Conservation (phyloP, 2,797 vertebrate genomes). For the Aeoliscus strigatus region DNA sequence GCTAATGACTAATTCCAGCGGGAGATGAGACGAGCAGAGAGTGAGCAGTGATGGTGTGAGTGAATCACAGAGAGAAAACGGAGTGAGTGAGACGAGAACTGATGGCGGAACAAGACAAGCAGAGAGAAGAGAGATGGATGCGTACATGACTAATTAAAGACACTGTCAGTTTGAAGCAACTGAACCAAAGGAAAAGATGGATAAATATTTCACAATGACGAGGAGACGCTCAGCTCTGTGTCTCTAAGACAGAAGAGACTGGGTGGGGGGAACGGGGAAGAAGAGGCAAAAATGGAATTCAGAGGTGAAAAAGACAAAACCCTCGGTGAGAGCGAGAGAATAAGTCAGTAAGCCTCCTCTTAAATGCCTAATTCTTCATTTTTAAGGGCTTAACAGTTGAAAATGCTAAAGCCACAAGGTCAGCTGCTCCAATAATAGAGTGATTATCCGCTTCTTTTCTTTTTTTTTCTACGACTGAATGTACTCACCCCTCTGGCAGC, state of each 20-base stretch:
- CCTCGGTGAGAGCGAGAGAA: conserved; percentile 19
- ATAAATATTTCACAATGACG: conserved; percentile 68
- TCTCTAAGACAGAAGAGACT: conserved; percentile 16
- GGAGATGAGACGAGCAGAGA: conserved; percentile 44
- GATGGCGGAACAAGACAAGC: conserved; percentile 23
- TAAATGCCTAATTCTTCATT: conserved; percentile 50
- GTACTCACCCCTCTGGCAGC: too few relatives aligned
- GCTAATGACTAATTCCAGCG: conserved; percentile 66
- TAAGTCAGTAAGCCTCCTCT: conserved; percentile 26
- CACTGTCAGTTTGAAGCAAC: conserved; percentile 52
- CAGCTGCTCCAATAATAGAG: conserved; percentile 44
- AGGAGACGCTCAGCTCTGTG: conserved; percentile 46
- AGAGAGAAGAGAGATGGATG: conserved; percentile 25
- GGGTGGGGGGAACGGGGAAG: conserved; percentile 3
- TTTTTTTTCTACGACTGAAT: too few relatives aligned
- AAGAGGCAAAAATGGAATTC: conserved; percentile 13
- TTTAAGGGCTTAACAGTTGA: conserved; percentile 46
- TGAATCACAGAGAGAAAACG: conserved; percentile 41
- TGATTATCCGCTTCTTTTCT: conserved; percentile 36
- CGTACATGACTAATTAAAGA: conserved; percentile 62
- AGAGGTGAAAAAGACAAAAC: conserved; percentile 28
- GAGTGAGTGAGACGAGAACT: conserved; percentile 23
- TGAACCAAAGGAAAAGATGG: conserved; percentile 48
- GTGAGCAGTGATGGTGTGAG: conserved; percentile 40
- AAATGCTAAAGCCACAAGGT: conserved; percentile 46